These are phyloP conservation scores for Perca flavescens DNA, from an alignment of 2,113 vertebrate genomes.

Conservation along the genomic window DNA sequence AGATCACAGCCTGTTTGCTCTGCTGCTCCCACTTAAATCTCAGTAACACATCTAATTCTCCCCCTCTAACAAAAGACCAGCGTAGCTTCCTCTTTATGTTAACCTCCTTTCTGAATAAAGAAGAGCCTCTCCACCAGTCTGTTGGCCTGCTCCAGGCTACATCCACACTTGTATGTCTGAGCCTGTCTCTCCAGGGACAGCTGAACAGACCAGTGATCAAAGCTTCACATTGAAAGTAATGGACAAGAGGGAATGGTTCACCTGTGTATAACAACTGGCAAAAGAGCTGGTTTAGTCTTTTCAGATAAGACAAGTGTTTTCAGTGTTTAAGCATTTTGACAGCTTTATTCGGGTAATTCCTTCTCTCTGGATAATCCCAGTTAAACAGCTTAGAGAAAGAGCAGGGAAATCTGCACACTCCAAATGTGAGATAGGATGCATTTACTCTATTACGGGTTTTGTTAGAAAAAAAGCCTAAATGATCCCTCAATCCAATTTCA, in stretches of 20 bases:
- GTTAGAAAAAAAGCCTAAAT: conserved; percentile 2
- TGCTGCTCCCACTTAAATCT: conserved; percentile 50
- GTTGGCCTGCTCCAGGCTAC: background rate
- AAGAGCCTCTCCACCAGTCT: conserved; percentile 22
- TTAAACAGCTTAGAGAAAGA: conserved; percentile 68
- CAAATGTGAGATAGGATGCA: conserved; percentile 19
- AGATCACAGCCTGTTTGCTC: conserved; percentile 65
- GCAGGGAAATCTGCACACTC: conserved; percentile 40
- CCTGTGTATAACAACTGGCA: background rate
- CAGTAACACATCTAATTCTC: conserved; percentile 31
- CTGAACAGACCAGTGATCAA: conserved; percentile 12
- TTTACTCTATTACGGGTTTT: conserved; percentile 21
- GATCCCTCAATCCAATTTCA: conserved; percentile 37
- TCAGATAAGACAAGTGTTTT: conserved; percentile 28
- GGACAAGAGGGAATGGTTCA: background rate
- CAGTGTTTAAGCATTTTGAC: conserved; percentile 60
- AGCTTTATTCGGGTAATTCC: conserved; percentile 62
- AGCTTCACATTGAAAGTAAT: background rate
- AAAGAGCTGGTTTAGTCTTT: conserved; percentile 1
- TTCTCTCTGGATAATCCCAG: conserved; percentile 63
- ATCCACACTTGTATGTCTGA: no score
- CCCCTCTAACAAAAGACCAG: conserved; percentile 25
- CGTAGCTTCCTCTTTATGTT: conserved; percentile 43
- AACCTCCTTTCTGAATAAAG: conserved; percentile 46
- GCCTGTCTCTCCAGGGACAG: background rate